Percentiles rank a stretch among this genome's conserved stretches.
Conservation (phyloP, 2,888 invertebrate genomes). For the Physocephala rufipes region DNA sequence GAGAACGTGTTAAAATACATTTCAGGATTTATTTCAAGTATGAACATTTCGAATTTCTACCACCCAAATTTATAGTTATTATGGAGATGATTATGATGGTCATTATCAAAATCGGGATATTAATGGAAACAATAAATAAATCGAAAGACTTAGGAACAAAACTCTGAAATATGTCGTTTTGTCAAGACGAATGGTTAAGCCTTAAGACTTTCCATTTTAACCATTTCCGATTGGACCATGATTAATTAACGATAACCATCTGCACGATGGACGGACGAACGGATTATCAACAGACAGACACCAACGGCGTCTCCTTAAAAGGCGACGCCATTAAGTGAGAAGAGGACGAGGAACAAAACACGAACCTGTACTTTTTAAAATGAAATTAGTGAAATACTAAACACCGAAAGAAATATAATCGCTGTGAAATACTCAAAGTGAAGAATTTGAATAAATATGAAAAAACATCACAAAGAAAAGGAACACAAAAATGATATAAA, state of each 20-base stretch:
- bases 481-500: background rate
- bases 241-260: conserved; percentile 28
- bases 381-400: too few relatives aligned
- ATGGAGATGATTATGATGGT: too few relatives aligned
- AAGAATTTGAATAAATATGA: too few relatives aligned
- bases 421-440: too few relatives aligned
- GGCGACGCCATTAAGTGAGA: background rate
- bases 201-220: conserved; percentile 25
- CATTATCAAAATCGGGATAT: conserved; percentile 39
- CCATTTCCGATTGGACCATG: background rate
- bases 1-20: too few relatives aligned
- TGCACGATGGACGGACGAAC: background rate
- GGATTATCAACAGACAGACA: background rate
- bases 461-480: too few relatives aligned
- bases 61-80: too few relatives aligned
- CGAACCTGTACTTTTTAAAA: too few relatives aligned
- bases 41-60: too few relatives aligned
- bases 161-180: background rate
- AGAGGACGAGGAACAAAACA: background rate
- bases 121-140: conserved; percentile 30
- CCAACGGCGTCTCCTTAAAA: too few relatives aligned
- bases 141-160: background rate
- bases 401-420: too few relatives aligned
- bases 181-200: background rate
- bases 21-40: too few relatives aligned